Conservation (phyloP, 2,888 invertebrate genomes). For the Sinelater perroti region DNA sequence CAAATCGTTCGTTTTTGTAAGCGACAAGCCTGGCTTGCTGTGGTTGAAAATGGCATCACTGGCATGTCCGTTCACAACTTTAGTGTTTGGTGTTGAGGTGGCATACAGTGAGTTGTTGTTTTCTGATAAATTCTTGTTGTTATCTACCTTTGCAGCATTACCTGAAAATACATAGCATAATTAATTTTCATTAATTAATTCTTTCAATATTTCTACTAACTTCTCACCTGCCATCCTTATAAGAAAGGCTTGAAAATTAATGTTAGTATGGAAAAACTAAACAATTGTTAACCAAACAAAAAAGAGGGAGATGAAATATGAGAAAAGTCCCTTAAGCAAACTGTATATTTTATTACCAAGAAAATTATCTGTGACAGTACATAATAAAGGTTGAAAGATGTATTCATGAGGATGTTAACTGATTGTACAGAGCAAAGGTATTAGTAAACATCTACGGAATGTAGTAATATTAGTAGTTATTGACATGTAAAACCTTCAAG, state of each 20-base stretch:
- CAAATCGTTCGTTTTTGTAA: slow-evolving; percentile 44
- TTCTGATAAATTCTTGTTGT: slow-evolving; percentile 41
- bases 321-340: slow-evolving; percentile 48
- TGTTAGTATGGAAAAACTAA: background rate
- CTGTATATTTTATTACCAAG: slow-evolving; percentile 55
- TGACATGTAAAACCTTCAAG: slow-evolving; percentile 28
- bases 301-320: background rate
- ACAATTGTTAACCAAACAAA: background rate
- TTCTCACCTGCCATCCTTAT: slow-evolving; percentile 26
- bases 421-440: slow-evolving; percentile 54
- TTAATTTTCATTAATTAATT: background rate
- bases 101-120: slow-evolving; percentile 58
- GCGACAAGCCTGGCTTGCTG: slow-evolving; percentile 58
- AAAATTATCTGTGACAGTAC: slow-evolving; percentile 46
- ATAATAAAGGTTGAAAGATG: slow-evolving; percentile 27
- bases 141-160: slow-evolving; percentile 21
- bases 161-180: slow-evolving; percentile 37
- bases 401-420: slow-evolving; percentile 42
- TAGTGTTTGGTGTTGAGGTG: slow-evolving; percentile 61
- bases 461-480: slow-evolving; percentile 32
- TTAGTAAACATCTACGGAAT: slow-evolving; percentile 38
- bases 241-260: background rate
- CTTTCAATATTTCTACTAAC: too few species aligned
- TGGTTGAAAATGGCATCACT: slow-evolving; percentile 44
- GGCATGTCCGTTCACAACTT: slow-evolving; percentile 48